These are phyloP conservation scores for Drosophila pseudotalamancana DNA, from an alignment of 2,888 invertebrate genomes.

Conservation along the genomic window DNA sequence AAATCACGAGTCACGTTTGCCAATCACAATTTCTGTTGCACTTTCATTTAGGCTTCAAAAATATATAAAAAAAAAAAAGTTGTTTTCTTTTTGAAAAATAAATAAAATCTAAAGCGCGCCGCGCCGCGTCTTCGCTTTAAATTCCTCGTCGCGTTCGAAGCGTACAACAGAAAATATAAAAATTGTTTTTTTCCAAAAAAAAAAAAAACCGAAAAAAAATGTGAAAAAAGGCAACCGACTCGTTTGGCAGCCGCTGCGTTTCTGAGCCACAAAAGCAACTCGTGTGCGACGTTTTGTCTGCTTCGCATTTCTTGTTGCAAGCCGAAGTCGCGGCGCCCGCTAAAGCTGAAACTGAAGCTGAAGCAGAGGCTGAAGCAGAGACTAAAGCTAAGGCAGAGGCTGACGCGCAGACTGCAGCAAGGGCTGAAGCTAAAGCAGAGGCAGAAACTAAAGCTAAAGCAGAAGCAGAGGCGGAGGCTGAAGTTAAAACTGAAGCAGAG, in stretches of 20 bases:
- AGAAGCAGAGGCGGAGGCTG: too few relatives aligned
- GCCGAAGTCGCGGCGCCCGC: constrained; percentile 19
- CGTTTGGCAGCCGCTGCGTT: constrained; percentile 77
- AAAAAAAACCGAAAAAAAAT: constrained; percentile 1
- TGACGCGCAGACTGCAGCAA: too few relatives aligned
- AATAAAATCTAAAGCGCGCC: constrained; percentile 16
- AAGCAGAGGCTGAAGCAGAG: not conserved
- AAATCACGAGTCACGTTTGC: constrained; percentile 40
- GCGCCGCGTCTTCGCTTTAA: constrained; percentile 14
- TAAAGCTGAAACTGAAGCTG: constrained; percentile 2
- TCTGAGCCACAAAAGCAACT: constrained; percentile 72
- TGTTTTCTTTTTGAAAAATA: constrained; percentile 8
- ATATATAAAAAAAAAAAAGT: constrained; percentile 20
- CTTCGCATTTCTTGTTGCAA: constrained; percentile 57
- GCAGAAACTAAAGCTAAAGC: too few relatives aligned
- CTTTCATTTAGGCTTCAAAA: constrained; percentile 61
- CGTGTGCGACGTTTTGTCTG: constrained; percentile 64
- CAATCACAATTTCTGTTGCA: constrained; percentile 52
- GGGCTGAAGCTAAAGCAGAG: too few relatives aligned
- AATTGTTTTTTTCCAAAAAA: constrained; percentile 3
- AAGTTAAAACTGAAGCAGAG: too few relatives aligned
- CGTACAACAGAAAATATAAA: constrained; percentile 1
- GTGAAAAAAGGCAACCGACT: constrained; percentile 64
- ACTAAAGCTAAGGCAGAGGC: not conserved
- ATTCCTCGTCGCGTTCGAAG: constrained; percentile 31